A percentile compares a stretch with the other conserved stretches of the same genome.
Evolutionary conservation across 2,797 vertebrate genomes (phyloP).

Genomic region (Cryptoprocta ferox): DNA sequence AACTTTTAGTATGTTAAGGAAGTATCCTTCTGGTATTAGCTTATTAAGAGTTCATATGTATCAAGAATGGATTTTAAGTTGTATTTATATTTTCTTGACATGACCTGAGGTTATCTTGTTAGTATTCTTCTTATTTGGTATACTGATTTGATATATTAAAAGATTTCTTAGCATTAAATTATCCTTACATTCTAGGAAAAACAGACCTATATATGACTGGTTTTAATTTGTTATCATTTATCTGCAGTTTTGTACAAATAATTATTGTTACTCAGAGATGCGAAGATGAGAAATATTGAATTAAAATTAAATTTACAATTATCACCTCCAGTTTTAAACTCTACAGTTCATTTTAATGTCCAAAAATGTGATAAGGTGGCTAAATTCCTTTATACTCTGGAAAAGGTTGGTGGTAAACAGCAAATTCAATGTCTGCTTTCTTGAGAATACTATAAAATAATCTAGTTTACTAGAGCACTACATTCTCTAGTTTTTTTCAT

Average conservation of each 20-base stretch:
- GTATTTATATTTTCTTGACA: not conserved
- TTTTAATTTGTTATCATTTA: not conserved
- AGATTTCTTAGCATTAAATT: conserved; percentile 7
- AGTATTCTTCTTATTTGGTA: not conserved
- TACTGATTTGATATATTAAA: not conserved
- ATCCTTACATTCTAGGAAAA: not conserved
- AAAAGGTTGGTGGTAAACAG: not conserved
- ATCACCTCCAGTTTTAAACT: conserved; percentile 7
- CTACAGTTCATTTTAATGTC: conserved; percentile 5
- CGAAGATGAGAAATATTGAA: not conserved
- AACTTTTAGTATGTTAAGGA: not conserved
- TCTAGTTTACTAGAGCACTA: conserved; percentile 1
- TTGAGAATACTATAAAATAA: conserved; percentile 11
- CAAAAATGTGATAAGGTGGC: not conserved
- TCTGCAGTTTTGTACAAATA: conserved; percentile 2
- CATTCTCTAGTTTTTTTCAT: not conserved
- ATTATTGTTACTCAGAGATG: not conserved
- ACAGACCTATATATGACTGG: not conserved
- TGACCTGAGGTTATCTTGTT: not conserved
- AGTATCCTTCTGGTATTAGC: not conserved
- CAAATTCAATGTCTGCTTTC: not conserved
- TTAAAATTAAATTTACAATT: conserved; percentile 30
- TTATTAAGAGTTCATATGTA: not conserved
- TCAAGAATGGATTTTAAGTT: not conserved
- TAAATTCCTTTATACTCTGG: not conserved